phyloP scores from a whole-genome alignment of 2,113 vertebrate genomes.

The Onychostoma macrolepis region DNA sequence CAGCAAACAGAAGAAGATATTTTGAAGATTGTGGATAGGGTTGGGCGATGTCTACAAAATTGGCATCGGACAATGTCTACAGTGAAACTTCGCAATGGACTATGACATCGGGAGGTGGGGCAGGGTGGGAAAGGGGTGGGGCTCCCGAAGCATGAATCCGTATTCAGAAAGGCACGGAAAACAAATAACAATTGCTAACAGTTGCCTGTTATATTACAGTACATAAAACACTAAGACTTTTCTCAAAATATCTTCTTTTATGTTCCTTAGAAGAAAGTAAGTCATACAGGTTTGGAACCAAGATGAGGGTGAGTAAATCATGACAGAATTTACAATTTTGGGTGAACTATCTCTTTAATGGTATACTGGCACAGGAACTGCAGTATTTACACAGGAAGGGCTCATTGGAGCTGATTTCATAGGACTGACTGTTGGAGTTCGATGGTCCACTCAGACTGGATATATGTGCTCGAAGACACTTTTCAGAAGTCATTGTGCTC shows the following conservation, averaged over 20 bases:
- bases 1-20: not conserved
- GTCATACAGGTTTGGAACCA: not conserved
- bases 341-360: not conserved
- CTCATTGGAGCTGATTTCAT: slow-evolving; percentile 10
- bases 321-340: not conserved
- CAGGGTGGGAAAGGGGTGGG: too few species aligned
- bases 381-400: not conserved
- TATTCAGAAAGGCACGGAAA: too few species aligned
- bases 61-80: too few species aligned
- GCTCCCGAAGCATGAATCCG: too few species aligned
- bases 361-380: not conserved
- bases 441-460: not conserved
- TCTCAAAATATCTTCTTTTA: not conserved
- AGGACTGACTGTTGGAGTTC: not conserved
- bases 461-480: not conserved
- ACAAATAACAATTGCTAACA: too few species aligned
- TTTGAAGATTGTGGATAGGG: not conserved
- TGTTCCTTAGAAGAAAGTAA: not conserved
- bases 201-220: too few species aligned
- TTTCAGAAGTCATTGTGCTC: slow-evolving; percentile 16
- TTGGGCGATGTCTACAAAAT: too few species aligned
- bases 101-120: too few species aligned
- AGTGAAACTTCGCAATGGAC: too few species aligned
- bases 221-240: not conserved
- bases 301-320: not conserved